phyloP scores from a whole-genome alignment of 92 coral and sea anemone genomes.

The Montipora capitata region DNA sequence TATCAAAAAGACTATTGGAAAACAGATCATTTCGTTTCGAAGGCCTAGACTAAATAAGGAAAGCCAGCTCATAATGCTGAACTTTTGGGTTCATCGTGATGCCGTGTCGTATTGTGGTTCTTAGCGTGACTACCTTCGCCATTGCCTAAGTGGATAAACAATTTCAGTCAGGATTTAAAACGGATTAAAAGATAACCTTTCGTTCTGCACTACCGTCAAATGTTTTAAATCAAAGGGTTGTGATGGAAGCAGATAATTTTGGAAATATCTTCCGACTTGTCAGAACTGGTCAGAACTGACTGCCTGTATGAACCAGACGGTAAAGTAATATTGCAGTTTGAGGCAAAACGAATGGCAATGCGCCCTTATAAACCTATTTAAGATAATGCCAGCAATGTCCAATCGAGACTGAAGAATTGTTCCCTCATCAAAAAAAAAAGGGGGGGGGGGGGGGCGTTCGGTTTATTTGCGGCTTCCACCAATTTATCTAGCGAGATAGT shows the following conservation, averaged over 20 bases:
- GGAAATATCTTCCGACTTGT: neutral
- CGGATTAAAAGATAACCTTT: conserved; percentile 36
- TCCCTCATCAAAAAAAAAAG: too few relatives aligned
- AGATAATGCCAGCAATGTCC: neutral
- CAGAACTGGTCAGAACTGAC: neutral
- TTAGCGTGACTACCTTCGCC: neutral
- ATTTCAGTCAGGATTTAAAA: neutral
- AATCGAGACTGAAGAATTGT: too few relatives aligned
- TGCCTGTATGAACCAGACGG: too few relatives aligned
- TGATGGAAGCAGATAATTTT: neutral
- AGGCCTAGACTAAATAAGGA: too few relatives aligned
- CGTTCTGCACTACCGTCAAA: conserved; percentile 4
- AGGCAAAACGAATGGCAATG: neutral
- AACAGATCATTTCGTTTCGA: too few relatives aligned
- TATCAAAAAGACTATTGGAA: too few relatives aligned
- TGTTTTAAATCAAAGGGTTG: conserved; percentile 1
- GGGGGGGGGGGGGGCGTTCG: too few relatives aligned
- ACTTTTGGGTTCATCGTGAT: neutral
- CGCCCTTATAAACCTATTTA: neutral
- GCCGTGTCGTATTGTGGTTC: neutral
- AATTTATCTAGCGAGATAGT: too few relatives aligned
- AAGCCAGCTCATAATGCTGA: too few relatives aligned
- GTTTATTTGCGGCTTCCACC: too few relatives aligned
- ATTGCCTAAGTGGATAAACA: neutral
- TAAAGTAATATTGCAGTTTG: neutral